Conservation (phyloP, 2,888 invertebrate species). For the Malthinus flaveolus region DNA sequence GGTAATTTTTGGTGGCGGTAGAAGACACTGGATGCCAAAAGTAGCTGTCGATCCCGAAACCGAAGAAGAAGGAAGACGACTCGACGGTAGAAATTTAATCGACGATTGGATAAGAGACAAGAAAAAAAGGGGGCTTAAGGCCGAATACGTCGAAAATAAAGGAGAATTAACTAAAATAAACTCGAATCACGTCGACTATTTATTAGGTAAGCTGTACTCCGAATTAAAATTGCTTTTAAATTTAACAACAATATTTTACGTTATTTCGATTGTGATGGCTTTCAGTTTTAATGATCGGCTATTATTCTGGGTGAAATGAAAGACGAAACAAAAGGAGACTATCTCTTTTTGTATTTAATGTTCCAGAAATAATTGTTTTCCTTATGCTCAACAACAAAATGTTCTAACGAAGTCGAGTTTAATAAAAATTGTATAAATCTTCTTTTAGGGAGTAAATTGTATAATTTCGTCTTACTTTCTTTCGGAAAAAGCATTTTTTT, state of each 20-base stretch:
- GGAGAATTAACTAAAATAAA: conserved; percentile 72
- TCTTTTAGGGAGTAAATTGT: too few relatives aligned
- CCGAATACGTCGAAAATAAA: conserved; percentile 74
- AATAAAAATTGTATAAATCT: too few relatives aligned
- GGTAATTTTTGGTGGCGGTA: conserved; percentile 80
- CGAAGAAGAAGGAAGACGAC: conserved; percentile 70
- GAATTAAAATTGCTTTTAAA: background rate
- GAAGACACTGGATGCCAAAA: conserved; percentile 75
- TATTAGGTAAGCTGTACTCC: conserved; percentile 63
- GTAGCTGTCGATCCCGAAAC: conserved; percentile 71
- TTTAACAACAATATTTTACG: background rate
- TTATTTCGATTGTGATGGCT: background rate
- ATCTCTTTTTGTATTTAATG: conserved; percentile 7
- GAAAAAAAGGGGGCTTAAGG: conserved; percentile 66
- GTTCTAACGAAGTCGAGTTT: too few relatives aligned
- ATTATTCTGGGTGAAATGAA: background rate
- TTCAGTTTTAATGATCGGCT: conserved; percentile 6
- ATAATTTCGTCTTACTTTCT: too few relatives aligned
- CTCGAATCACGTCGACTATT: conserved; percentile 70
- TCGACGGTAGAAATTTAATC: conserved; percentile 77
- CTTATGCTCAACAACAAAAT: background rate
- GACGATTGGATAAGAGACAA: conserved; percentile 80
- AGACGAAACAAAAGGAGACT: conserved; percentile 4
- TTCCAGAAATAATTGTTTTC: conserved; percentile 11
- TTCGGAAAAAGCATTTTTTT: too few relatives aligned